Evolutionary conservation across 2,888 invertebrate genomes (phyloP).

Genomic region (Cabera pusaria): DNA sequence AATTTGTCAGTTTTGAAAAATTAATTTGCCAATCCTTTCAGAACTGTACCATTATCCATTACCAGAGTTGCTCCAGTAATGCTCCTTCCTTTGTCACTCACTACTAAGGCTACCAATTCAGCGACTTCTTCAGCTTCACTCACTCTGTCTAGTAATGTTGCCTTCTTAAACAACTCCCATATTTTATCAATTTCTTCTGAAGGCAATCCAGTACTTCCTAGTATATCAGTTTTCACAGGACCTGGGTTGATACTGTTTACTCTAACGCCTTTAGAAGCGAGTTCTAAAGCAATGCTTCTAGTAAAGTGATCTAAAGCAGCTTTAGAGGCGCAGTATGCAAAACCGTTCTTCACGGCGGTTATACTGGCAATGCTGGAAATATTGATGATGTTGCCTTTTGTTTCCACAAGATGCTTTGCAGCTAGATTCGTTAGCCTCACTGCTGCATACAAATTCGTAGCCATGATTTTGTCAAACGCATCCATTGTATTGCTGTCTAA

Average conservation of each 20-base stretch:
- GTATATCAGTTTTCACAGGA: slow-evolving; percentile 81
- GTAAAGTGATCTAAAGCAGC: slow-evolving; percentile 91
- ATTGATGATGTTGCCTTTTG: slow-evolving; percentile 46
- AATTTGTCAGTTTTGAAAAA: too few species aligned
- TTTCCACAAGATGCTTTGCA: slow-evolving; percentile 36
- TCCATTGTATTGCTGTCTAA: slow-evolving; percentile 33
- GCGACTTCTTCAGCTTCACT: slow-evolving; percentile 73
- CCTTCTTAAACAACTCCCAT: slow-evolving; percentile 87
- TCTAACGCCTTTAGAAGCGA: slow-evolving; percentile 88
- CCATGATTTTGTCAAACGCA: slow-evolving; percentile 36
- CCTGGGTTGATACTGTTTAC: slow-evolving; percentile 95
- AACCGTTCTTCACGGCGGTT: slow-evolving; percentile 4
- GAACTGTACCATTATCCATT: slow-evolving; percentile 34
- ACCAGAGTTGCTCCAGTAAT: slow-evolving; percentile 87
- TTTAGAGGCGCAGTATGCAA: slow-evolving; percentile 39
- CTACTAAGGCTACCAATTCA: slow-evolving; percentile 90
- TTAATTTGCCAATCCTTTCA: too few species aligned
- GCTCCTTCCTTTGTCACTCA: slow-evolving; percentile 83
- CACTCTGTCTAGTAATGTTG: slow-evolving; percentile 91
- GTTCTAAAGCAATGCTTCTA: slow-evolving; percentile 90
- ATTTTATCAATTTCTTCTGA: slow-evolving; percentile 45
- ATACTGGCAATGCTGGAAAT: slow-evolving; percentile 40
- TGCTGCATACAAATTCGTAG: slow-evolving; percentile 39
- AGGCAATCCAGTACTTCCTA: slow-evolving; percentile 22
- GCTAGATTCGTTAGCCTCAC: slow-evolving; percentile 39